A percentile compares a stretch with the other conserved stretches of the same genome.
phyloP scores from a whole-genome alignment of 2,113 vertebrate genomes.

The Rhinichthys klamathensis region DNA sequence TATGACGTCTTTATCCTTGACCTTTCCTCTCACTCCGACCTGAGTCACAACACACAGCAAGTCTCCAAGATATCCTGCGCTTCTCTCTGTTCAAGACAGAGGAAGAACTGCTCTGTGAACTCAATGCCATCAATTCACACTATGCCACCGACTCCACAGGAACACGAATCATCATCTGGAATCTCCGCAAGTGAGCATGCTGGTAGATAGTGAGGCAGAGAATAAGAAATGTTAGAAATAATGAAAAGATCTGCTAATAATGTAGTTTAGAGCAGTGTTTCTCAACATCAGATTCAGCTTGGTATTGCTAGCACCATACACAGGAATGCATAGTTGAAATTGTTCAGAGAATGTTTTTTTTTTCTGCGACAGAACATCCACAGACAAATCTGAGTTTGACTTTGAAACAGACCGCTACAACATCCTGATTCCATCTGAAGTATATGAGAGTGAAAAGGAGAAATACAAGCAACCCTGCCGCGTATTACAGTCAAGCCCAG shows the following conservation, averaged over 20 bases:
- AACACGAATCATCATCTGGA: slow-evolving; percentile 97
- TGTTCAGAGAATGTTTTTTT: neutral
- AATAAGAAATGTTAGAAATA: no score
- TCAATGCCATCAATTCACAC: slow-evolving; percentile 75
- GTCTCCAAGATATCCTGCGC: slow-evolving; percentile 84
- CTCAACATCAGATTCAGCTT: neutral
- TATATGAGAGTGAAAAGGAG: slow-evolving; percentile 73
- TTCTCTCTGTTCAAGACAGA: slow-evolving; percentile 84
- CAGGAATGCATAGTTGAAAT: neutral
- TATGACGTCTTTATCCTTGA: slow-evolving; percentile 74
- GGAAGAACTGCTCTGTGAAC: slow-evolving; percentile 81
- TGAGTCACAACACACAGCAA: slow-evolving; percentile 73
- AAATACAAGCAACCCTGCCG: slow-evolving; percentile 76
- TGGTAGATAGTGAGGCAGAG: no score
- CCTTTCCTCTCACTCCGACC: slow-evolving; percentile 72
- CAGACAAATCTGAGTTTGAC: slow-evolving; percentile 85
- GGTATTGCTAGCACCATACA: neutral
- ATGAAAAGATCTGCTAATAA: neutral
- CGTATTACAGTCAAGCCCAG: slow-evolving; percentile 78
- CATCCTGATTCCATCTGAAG: slow-evolving; percentile 86
- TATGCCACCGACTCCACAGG: slow-evolving; percentile 76
- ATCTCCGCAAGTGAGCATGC: slow-evolving; percentile 82
- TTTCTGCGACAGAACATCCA: slow-evolving; percentile 76
- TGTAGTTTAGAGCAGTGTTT: neutral
- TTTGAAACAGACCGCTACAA: slow-evolving; percentile 88